Evolutionary conservation across 2,888 invertebrate genomes (phyloP).

Genomic region (Apeira syringaria): DNA sequence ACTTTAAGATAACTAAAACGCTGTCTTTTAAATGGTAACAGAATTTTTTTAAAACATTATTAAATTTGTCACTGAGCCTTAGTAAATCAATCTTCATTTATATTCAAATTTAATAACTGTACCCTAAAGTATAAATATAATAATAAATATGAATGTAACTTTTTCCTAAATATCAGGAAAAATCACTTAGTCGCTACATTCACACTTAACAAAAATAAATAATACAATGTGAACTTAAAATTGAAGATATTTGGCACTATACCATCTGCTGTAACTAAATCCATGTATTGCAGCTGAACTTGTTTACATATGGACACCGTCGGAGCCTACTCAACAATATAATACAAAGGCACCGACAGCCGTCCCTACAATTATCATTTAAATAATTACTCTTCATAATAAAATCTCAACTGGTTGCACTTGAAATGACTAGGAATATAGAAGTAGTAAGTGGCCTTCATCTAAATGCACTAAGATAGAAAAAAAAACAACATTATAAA

Average conservation of each 20-base stretch:
- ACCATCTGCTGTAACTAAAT: conserved; percentile 64
- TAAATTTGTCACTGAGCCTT: conserved; percentile 76
- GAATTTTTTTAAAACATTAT: conserved; percentile 46
- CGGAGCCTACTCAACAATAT: conserved; percentile 62
- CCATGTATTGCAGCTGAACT: conserved; percentile 58
- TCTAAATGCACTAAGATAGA: conserved; percentile 67
- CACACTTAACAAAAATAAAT: conserved; percentile 74
- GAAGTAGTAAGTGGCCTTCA: conserved; percentile 76
- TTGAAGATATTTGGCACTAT: conserved; percentile 83
- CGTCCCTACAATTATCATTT: conserved; percentile 49
- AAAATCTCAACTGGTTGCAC: conserved; percentile 82
- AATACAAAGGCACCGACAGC: conserved; percentile 62
- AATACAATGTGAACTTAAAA: conserved; percentile 74
- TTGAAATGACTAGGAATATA: conserved; percentile 82
- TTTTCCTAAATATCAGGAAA: conserved; percentile 84
- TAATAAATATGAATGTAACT: conserved; percentile 82
- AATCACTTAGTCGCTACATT: conserved; percentile 80
- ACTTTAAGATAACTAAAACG: conserved; percentile 71
- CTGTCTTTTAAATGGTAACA: conserved; percentile 62
- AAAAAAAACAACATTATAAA: conserved; percentile 53
- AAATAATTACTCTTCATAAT: conserved; percentile 69
- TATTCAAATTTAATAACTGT: conserved; percentile 62
- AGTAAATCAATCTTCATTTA: conserved; percentile 63
- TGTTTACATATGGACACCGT: conserved; percentile 32
- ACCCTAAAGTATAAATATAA: conserved; percentile 77